These are phyloP conservation scores for Charadrius vociferus DNA, from an alignment of 2,113 vertebrate species.

Conservation along the genomic window DNA sequence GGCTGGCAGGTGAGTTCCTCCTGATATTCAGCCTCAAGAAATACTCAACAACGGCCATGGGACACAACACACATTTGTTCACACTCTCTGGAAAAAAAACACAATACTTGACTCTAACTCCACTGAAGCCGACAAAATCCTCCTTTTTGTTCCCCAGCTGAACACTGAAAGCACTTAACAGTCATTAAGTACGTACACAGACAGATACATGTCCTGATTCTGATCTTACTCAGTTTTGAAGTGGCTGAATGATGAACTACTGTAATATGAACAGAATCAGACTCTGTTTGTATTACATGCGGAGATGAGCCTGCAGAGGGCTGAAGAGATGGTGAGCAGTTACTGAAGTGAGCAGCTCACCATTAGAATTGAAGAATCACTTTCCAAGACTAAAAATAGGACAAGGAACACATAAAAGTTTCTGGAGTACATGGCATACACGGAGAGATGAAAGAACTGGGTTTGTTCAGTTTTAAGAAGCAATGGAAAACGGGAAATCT, in stretches of 20 bases:
- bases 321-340: background rate
- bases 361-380: background rate
- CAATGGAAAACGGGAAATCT: background rate
- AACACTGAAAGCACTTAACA: background rate
- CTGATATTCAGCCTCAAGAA: background rate
- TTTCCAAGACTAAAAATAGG: background rate
- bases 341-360: background rate
- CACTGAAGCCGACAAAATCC: background rate
- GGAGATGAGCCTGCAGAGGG: background rate
- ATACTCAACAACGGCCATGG: background rate
- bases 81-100: accelerated
- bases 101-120: background rate
- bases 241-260: background rate
- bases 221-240: background rate
- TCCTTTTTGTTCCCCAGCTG: background rate
- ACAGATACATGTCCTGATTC: background rate
- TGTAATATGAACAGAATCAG: background rate
- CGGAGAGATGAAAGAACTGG: background rate
- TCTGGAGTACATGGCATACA: background rate
- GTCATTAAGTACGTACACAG: background rate
- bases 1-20: background rate
- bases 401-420: background rate
- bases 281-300: background rate
- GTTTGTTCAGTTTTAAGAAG: background rate
- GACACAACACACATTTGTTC: background rate